Conservation (phyloP, 1,140 invertebrate species). For the Oncopeltus fasciatus region DNA sequence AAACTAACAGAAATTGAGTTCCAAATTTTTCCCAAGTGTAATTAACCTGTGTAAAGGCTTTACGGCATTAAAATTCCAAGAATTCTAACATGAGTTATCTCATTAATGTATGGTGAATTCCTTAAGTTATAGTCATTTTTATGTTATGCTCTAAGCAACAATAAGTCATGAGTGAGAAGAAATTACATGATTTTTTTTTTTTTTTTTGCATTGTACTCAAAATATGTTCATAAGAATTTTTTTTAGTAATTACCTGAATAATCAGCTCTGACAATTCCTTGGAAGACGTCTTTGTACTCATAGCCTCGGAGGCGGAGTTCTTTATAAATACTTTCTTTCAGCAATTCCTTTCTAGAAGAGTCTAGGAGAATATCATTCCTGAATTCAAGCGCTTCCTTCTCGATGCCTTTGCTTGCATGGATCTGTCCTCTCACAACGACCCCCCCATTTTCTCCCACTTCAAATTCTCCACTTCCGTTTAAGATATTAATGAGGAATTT, state of each 20-base stretch:
- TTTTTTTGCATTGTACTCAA: too few relatives aligned
- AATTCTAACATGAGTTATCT: too few relatives aligned
- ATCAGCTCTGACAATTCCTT: slow-evolving; percentile 56
- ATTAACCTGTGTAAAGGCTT: too few relatives aligned
- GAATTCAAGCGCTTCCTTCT: slow-evolving; percentile 31
- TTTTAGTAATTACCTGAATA: slow-evolving; percentile 41
- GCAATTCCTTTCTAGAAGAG: slow-evolving; percentile 39
- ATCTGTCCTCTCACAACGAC: slow-evolving; percentile 68
- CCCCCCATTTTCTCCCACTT: slow-evolving; percentile 74
- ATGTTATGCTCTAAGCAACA: too few relatives aligned
- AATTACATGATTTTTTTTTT: too few relatives aligned
- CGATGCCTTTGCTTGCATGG: slow-evolving; percentile 11
- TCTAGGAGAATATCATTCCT: slow-evolving; percentile 27
- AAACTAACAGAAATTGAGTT: too few relatives aligned
- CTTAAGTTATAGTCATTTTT: too few relatives aligned
- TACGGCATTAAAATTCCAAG: too few relatives aligned
- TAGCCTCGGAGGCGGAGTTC: slow-evolving; percentile 85
- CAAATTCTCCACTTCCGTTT: slow-evolving; percentile 76
- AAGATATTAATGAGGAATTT: slow-evolving; percentile 82
- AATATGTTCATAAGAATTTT: too few relatives aligned
- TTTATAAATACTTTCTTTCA: slow-evolving; percentile 75
- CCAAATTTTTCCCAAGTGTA: too few relatives aligned
- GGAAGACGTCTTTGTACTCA: slow-evolving; percentile 80
- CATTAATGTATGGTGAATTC: too few relatives aligned
- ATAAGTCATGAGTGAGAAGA: too few relatives aligned